Percentiles rank a stretch among this genome's conserved stretches.
Evolutionary conservation across 2,797 vertebrate species (phyloP).

Genomic region (Gallirallus australis): DNA sequence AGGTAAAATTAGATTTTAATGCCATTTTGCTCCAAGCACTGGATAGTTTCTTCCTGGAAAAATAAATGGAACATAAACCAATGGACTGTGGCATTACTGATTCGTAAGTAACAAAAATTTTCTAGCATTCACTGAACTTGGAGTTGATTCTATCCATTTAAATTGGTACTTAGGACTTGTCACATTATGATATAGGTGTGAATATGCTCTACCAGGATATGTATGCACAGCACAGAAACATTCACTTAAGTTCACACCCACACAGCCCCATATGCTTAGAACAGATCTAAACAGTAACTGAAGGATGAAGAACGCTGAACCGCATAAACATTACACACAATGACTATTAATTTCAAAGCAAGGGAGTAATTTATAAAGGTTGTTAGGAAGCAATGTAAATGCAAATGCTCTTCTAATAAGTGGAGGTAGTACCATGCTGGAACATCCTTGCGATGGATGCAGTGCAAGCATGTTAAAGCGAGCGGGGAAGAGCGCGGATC

Average conservation of each 20-base stretch:
- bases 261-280: constrained; percentile 54
- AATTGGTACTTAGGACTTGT: constrained; percentile 54
- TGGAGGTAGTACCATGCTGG: background rate
- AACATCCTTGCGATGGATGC: background rate
- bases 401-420: constrained; percentile 39
- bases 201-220: constrained; percentile 2
- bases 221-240: constrained; percentile 14
- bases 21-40: background rate
- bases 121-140: background rate
- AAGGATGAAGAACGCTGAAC: constrained; percentile 22
- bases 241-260: background rate
- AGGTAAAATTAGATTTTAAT: constrained; percentile 25
- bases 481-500: background rate
- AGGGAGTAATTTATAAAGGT: constrained; percentile 18
- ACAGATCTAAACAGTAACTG: background rate
- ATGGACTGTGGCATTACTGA: background rate
- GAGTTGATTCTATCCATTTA: constrained; percentile 36
- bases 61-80: background rate
- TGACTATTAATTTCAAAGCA: constrained; percentile 42
- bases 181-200: constrained; percentile 58
- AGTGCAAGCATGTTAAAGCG: background rate
- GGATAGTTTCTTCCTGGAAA: background rate
- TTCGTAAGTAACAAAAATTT: constrained; percentile 1
- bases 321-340: constrained; percentile 5
- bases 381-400: constrained; percentile 45